Conservation (phyloP, 2,113 vertebrate species). For the Rattus rattus region DNA sequence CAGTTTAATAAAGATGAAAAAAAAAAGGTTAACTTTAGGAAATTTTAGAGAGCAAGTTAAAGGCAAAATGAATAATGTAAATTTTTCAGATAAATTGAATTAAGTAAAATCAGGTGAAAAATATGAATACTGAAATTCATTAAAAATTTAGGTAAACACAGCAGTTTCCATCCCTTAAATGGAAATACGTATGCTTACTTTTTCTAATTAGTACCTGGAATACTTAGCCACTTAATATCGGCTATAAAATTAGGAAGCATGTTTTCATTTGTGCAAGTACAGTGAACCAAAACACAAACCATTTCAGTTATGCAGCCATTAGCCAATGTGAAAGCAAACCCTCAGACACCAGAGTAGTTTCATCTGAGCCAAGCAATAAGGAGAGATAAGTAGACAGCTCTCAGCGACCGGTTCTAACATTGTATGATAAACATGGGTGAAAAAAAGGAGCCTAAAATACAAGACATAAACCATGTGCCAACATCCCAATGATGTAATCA, state of each 20-base stretch:
- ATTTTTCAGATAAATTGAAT: slow-evolving; percentile 10
- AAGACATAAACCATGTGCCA: not conserved
- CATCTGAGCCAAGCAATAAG: not conserved
- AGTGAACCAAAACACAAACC: not conserved
- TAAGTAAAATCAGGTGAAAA: not conserved
- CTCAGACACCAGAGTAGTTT: not conserved
- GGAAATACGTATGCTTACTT: not conserved
- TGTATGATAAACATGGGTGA: not conserved
- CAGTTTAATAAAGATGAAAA: not conserved
- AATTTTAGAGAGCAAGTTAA: slow-evolving; percentile 31
- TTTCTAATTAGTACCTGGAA: not conserved
- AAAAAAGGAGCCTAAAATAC: not conserved
- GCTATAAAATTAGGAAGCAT: not conserved
- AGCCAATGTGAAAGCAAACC: not conserved
- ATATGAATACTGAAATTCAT: slow-evolving; percentile 24
- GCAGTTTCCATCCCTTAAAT: not conserved
- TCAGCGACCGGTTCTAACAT: not conserved
- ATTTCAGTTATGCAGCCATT: not conserved
- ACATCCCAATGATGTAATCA: not conserved
- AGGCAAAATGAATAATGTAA: not conserved
- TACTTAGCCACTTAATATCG: not conserved
- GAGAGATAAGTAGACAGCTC: not conserved
- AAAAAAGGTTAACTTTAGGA: slow-evolving; percentile 14
- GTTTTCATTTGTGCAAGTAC: not conserved
- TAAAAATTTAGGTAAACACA: not conserved